Evolutionary conservation across 2,113 vertebrate species (phyloP).

Genomic region (Syrrhaptes paradoxus): DNA sequence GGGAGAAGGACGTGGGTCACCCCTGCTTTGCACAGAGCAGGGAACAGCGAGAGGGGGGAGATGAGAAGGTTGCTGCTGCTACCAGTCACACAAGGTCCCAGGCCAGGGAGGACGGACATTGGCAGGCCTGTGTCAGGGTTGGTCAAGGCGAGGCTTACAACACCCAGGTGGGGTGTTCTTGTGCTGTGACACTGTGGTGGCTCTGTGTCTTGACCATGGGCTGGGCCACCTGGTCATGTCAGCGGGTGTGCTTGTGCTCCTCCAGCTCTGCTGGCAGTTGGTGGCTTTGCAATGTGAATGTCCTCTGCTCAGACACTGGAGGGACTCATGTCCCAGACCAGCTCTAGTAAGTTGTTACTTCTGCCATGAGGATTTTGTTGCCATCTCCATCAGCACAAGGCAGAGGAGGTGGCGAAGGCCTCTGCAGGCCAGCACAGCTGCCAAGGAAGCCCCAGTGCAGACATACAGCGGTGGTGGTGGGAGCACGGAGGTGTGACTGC

Average conservation of each 20-base stretch:
- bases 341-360: not conserved
- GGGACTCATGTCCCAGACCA: not conserved
- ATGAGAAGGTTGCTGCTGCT: not conserved
- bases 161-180: fast-evolving
- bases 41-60: too few relatives aligned
- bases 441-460: not conserved
- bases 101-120: not conserved
- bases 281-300: not conserved
- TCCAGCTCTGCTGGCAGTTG: not conserved
- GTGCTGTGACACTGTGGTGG: not conserved
- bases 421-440: not conserved
- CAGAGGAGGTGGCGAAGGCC: not conserved
- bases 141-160: not conserved
- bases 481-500: not conserved
- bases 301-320: not conserved
- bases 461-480: not conserved
- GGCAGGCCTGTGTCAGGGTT: not conserved
- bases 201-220: fast-evolving
- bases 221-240: not conserved
- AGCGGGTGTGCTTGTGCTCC: not conserved
- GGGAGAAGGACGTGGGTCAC: not conserved
- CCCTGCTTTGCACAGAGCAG: not conserved
- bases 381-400: fast-evolving
- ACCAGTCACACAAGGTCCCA: too few relatives aligned
- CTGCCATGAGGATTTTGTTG: not conserved